These are phyloP conservation scores for Cetonia aurata DNA, from an alignment of 2,888 invertebrate genomes.

Conservation along the genomic window DNA sequence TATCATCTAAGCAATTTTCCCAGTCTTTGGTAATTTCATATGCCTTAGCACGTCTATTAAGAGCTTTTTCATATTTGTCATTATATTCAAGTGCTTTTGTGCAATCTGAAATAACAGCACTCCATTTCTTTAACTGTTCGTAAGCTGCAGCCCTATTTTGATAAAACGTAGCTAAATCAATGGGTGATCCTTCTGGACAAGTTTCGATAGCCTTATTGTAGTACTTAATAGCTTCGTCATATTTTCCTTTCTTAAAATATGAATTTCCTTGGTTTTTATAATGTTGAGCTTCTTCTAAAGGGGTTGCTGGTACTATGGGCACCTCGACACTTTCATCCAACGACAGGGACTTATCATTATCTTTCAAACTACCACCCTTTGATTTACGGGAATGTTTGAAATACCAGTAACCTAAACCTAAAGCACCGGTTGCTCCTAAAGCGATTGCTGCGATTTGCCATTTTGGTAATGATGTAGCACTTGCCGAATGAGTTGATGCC, in stretches of 20 bases:
- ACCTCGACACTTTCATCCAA: constrained; percentile 52
- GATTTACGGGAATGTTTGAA: constrained; percentile 68
- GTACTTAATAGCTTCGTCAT: constrained; percentile 88
- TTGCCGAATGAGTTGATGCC: constrained; percentile 51
- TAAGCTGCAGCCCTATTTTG: constrained; percentile 97
- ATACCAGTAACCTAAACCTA: constrained; percentile 84
- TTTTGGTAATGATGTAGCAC: constrained; percentile 75
- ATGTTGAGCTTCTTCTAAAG: constrained; percentile 80
- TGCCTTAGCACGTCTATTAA: constrained; percentile 85
- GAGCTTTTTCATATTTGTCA: constrained; percentile 89
- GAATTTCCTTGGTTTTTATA: constrained; percentile 91
- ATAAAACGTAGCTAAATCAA: constrained; percentile 90
- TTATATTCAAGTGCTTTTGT: constrained; percentile 86
- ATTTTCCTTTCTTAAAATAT: constrained; percentile 87
- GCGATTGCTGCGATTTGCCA: constrained; percentile 90
- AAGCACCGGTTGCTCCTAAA: constrained; percentile 84
- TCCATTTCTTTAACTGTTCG: constrained; percentile 90
- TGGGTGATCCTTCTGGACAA: constrained; percentile 80
- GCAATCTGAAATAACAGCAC: constrained; percentile 88
- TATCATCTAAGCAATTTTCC: constrained; percentile 88
- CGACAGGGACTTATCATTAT: constrained; percentile 50
- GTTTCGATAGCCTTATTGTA: constrained; percentile 95
- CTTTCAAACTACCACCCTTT: constrained; percentile 60
- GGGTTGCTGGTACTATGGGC: constrained; percentile 63
- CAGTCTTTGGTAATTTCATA: constrained; percentile 85